Base-by-base conservation (phyloP, 2,888 invertebrate genomes). In the Lasioglossum marginatum region DNA sequence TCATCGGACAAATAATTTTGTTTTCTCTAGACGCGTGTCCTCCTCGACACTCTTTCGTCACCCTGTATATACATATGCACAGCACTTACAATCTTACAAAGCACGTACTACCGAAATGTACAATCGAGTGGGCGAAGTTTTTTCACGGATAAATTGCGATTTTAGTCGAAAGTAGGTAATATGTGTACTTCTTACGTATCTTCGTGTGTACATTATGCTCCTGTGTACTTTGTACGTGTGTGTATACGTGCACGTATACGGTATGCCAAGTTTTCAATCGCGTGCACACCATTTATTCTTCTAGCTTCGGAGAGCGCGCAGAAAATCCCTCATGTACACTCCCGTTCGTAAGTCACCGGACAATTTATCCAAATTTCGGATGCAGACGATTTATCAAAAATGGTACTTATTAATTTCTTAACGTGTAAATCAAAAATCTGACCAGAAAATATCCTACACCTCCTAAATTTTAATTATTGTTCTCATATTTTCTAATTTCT, bases 61-160 rank as follows among this genome's bases (percentile, higher is more conserved):
- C 60, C 83, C 77, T 70, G 77, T 90, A 90, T 90, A 81, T 90
- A 90, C 87, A 90, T 89, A 88, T 90, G 81, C 87, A 89, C 88
- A 90, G 73, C 82, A 81, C 78, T 86, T 88, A 79, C 77, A 83
- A 82, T 79, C 77, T 89, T 89, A 88, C 82, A 84, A 89, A 89
- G 89, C 89, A 71, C 78, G 74, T 81, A 75, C 84, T 87, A 87
- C 68, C 80, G 82, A 83, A 90, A 89, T 88, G 83, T 89, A 88
- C 89, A 90, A 85, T 88, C 81, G 88, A 86, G 57, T 79, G 71
- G 83, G 79, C 82, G 70, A 68, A 85, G 86, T 85, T n/a, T 57
- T 57, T n/a, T 57, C n/a, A 80, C 82, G 81, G 37, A 87, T 79
- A 80, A 88, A 83, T 85, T 87, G 82, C 82, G 80, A 79, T 82